Base-by-base conservation (phyloP, 2,888 invertebrate genomes). In the Eudasyphora cyanicolor region DNA sequence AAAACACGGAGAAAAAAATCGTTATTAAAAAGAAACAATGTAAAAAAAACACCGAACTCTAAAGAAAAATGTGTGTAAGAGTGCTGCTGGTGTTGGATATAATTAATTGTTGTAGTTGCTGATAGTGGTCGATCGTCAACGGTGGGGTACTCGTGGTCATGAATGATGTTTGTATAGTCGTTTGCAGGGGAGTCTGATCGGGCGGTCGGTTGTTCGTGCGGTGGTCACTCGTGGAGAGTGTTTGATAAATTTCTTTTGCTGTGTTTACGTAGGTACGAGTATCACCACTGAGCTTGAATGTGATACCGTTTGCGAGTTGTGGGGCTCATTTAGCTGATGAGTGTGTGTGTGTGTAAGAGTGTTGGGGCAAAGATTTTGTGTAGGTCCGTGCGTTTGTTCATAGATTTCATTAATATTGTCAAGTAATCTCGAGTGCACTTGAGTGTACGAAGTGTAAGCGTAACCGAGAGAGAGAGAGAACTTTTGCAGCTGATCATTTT, bases 401-500 rank as follows among this genome's bases (percentile, higher is more conserved):
- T 57, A 19, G 27, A 8, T 21, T 27, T 8, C 21, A 24, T 24
- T 57, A 27, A 19, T 57, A 57, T 57, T 27, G 2, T 57, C 57
- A 57, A 27, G 14, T 57, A 10, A 57, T 27, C 10, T 5, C 2
- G 27, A 62, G 10, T 51, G 32, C 45, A 6, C 27, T 27, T 75
- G 62, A 62, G 49, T 71, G 64, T 45, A 54, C 76, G 76, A n/a
- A n/a, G 24, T 69, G 67, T 69, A n/a, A n/a, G n/a, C n/a, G n/a
- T n/a, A n/a, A n/a, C n/a, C n/a, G n/a, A n/a, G n/a, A n/a, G n/a
- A n/a, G n/a, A n/a, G n/a, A n/a, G 32, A 67, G 19, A 76, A 67
- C 67, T 67, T 21, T 76, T 76, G 69, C 60, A 70, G 24, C 57
- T 70, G 76, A 83, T 80, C 76, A 77, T 77, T 80, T 83, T 80